Evolutionary conservation across 2,113 vertebrate species (phyloP).

Genomic region (Rhegmatorhina hoffmannsi): DNA sequence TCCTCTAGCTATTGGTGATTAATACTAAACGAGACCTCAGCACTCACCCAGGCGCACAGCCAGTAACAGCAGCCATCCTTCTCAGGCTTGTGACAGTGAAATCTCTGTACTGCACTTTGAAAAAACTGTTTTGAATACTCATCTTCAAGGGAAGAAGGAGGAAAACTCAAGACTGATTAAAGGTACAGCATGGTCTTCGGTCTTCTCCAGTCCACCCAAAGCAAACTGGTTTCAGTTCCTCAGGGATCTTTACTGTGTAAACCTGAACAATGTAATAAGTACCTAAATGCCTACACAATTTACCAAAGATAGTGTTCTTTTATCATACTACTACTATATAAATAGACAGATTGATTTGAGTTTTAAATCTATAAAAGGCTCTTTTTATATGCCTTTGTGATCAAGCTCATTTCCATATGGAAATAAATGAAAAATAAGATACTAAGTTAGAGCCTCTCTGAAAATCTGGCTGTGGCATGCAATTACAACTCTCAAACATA

Average conservation of each 20-base stretch:
- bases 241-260: neutral
- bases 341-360: neutral
- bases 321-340: neutral
- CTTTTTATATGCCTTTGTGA: neutral
- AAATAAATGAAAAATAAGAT: constrained; percentile 10
- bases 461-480: neutral
- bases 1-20: neutral
- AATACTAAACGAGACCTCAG: neutral
- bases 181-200: neutral
- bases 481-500: neutral
- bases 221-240: neutral
- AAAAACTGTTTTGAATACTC: neutral
- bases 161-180: neutral
- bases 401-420: neutral
- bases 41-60: neutral
- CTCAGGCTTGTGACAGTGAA: neutral
- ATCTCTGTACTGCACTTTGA: neutral
- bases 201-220: neutral
- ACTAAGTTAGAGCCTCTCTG: neutral
- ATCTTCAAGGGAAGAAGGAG: neutral
- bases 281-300: neutral
- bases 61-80: neutral
- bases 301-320: neutral
- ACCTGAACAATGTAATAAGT: neutral
- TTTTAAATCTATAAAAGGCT: neutral